Conservation (phyloP, 2,888 invertebrate genomes). For the Ectemnius continuus region DNA sequence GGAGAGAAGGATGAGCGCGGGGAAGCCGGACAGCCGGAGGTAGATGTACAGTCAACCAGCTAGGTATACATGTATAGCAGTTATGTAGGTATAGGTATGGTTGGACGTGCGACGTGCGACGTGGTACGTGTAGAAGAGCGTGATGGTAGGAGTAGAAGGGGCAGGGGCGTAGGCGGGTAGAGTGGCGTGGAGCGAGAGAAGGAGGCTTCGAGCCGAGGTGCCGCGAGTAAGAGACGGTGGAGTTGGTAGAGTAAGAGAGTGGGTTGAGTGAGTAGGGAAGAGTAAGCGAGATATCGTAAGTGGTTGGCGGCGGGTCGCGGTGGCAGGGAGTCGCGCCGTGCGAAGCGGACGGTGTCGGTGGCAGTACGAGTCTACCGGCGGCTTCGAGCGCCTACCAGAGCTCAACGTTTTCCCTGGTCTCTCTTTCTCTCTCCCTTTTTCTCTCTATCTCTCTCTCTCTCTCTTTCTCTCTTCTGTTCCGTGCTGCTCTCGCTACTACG, state of each 20-base stretch:
- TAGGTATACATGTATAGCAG: neutral
- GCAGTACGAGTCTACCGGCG: conserved; percentile 56
- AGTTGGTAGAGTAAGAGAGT: conserved; percentile 21
- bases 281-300: conserved; percentile 36
- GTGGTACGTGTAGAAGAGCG: neutral
- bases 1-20: neutral
- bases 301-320: conserved; percentile 47
- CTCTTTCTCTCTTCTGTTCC: neutral
- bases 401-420: conserved; percentile 19
- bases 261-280: conserved; percentile 24
- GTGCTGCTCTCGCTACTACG: neutral
- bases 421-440: conserved; percentile 3
- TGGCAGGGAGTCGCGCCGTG: conserved; percentile 42
- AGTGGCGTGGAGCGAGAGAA: conserved; percentile 21
- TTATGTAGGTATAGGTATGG: neutral
- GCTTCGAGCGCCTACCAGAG: conserved; percentile 44
- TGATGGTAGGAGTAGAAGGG: conserved; percentile 21
- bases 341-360: conserved; percentile 41
- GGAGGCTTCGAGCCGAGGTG: conserved; percentile 11
- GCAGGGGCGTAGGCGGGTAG: neutral
- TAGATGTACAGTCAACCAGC: neutral
- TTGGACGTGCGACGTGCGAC: no score
- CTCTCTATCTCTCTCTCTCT: neutral
- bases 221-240: conserved; percentile 24
- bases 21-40: neutral